phyloP scores from a whole-genome alignment of 1,140 invertebrate species.

The Magallana angulata region DNA sequence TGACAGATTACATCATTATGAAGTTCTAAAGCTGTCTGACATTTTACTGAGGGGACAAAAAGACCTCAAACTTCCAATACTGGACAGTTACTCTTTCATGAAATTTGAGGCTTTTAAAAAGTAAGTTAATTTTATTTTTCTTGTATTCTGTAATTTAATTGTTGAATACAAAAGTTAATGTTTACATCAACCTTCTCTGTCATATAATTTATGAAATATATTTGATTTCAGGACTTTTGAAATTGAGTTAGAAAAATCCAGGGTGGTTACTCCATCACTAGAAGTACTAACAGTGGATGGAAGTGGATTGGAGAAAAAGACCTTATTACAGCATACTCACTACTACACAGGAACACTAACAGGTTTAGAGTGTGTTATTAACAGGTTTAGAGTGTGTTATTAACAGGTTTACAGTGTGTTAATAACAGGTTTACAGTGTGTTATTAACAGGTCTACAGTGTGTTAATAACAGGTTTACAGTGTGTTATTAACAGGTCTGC shows the following conservation, averaged over 20 bases:
- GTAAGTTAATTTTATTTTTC: not conserved
- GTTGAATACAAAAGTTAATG: no score
- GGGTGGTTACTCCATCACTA: conserved; percentile 3
- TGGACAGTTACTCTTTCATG: not conserved
- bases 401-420: not conserved
- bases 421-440: not conserved
- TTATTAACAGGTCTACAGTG: not conserved
- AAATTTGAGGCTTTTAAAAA: not conserved
- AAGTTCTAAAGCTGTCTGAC: not conserved
- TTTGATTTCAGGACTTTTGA: conserved; percentile 7
- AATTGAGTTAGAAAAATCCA: conserved; percentile 2
- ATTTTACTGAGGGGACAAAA: conserved; percentile 9
- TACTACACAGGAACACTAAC: not conserved
- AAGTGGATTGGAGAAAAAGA: not conserved
- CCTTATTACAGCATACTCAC: not conserved
- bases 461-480: no score
- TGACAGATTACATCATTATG: not conserved
- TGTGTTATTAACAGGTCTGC: not conserved
- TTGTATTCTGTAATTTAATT: no score
- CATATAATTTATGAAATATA: not conserved
- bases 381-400: not conserved
- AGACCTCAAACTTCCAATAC: not conserved
- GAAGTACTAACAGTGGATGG: not conserved
- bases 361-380: no score
- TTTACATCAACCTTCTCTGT: no score